phyloP scores from a whole-genome alignment of 2,797 vertebrate species.

The Lutra lutra region DNA sequence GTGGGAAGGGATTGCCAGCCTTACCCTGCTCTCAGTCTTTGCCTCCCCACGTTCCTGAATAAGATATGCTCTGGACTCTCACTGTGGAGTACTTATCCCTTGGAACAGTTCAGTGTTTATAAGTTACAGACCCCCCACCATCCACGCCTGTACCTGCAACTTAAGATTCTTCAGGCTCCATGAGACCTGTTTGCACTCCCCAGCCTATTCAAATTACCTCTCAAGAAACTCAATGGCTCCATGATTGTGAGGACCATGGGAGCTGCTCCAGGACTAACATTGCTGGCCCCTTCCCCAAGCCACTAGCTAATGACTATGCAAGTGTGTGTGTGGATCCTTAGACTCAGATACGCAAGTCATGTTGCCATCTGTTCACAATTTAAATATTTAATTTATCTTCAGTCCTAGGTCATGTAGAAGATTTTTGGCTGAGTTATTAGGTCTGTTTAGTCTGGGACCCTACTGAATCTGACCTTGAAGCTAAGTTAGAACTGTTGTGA shows the following conservation, averaged over 20 bases:
- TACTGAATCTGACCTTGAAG: not conserved
- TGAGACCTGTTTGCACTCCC: no score
- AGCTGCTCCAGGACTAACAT: fast-evolving
- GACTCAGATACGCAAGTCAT: not conserved
- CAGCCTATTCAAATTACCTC: no score
- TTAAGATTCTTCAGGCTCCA: not conserved
- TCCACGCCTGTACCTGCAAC: not conserved
- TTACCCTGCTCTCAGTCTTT: not conserved
- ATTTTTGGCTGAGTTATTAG: not conserved
- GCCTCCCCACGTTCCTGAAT: no score
- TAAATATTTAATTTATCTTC: not conserved
- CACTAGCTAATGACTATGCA: fast-evolving
- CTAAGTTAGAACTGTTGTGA: not conserved
- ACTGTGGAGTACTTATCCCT: not conserved
- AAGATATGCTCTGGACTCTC: not conserved
- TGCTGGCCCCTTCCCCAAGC: no score
- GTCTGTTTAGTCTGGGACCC: not conserved
- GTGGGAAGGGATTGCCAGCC: not conserved
- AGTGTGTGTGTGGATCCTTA: not conserved
- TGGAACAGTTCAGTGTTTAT: not conserved
- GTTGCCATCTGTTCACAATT: not conserved
- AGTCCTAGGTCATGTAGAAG: not conserved
- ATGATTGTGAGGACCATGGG: fast-evolving
- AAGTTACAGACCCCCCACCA: not conserved
- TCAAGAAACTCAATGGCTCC: not conserved